These are phyloP conservation scores for Trematomus bernacchii DNA, from an alignment of 2,797 vertebrate species.

Conservation along the genomic window DNA sequence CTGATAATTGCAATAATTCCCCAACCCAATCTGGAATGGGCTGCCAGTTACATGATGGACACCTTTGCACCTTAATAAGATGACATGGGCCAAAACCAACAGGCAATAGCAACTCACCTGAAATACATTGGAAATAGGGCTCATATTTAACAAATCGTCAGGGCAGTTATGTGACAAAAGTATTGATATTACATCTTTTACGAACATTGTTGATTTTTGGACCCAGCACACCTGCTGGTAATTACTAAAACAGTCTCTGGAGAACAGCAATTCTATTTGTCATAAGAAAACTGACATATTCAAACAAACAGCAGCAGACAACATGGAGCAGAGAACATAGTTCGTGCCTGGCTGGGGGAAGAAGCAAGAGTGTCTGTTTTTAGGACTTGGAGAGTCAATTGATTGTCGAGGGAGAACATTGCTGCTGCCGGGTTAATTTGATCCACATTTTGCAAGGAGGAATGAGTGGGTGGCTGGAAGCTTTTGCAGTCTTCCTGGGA, in stretches of 20 bases:
- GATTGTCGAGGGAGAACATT: conserved; percentile 74
- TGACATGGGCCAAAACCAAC: conserved; percentile 28
- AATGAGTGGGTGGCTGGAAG: conserved; percentile 60
- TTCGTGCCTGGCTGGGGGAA: conserved; percentile 63
- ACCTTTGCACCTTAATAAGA: conserved; percentile 15
- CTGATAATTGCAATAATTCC: conserved; percentile 9
- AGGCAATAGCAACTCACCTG: conserved; percentile 25
- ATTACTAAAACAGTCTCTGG: conserved; percentile 54
- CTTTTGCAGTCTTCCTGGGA: conserved; percentile 49
- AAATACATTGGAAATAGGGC: background rate
- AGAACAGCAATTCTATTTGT: conserved; percentile 57
- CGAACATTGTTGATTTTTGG: conserved; percentile 11
- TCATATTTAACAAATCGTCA: conserved; percentile 35
- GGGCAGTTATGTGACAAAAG: conserved; percentile 31
- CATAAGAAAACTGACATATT: conserved; percentile 67
- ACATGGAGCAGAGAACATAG: conserved; percentile 56
- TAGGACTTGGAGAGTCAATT: conserved; percentile 68
- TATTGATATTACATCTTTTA: conserved; percentile 43
- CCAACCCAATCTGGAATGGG: conserved; percentile 3
- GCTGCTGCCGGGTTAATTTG: conserved; percentile 79
- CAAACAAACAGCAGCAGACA: conserved; percentile 74
- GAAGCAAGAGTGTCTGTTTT: conserved; percentile 72
- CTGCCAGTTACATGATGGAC: conserved; percentile 20
- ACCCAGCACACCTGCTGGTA: conserved; percentile 57
- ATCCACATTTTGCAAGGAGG: conserved; percentile 79